Conservation (phyloP, 2,888 invertebrate species). For the Morpho achilles region DNA sequence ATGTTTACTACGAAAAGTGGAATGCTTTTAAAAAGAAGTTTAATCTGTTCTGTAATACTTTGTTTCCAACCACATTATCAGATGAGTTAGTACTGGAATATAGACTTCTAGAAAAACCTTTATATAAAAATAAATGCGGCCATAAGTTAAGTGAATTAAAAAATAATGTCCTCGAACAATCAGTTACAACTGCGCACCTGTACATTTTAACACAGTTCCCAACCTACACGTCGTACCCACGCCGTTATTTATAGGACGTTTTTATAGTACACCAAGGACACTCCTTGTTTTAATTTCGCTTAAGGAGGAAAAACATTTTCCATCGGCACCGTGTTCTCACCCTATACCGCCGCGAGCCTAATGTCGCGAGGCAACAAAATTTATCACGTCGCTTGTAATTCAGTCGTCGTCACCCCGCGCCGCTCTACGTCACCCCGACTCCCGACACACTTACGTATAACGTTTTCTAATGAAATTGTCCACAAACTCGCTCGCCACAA, state of each 20-base stretch:
- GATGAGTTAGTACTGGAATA: too few relatives aligned
- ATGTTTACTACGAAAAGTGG: too few relatives aligned
- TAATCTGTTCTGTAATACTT: too few relatives aligned
- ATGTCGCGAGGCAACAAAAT: slow-evolving; percentile 72
- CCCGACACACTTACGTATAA: slow-evolving; percentile 58
- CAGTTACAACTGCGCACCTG: neutral
- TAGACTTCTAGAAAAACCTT: too few relatives aligned
- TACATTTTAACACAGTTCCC: slow-evolving; percentile 4
- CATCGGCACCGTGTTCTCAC: slow-evolving; percentile 38
- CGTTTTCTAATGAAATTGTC: slow-evolving; percentile 79
- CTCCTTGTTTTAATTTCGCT: slow-evolving; percentile 71
- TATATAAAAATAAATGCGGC: too few relatives aligned
- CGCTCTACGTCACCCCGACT: slow-evolving; percentile 63
- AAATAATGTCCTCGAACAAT: slow-evolving; percentile 4
- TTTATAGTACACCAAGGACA: slow-evolving; percentile 67
- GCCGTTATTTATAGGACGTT: slow-evolving; percentile 40
- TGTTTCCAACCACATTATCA: too few relatives aligned
- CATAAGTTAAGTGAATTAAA: neutral
- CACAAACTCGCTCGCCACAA: slow-evolving; percentile 67
- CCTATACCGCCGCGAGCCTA: slow-evolving; percentile 63
- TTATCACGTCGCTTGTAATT: slow-evolving; percentile 75
- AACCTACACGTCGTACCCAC: slow-evolving; percentile 14
- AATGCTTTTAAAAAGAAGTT: too few relatives aligned
- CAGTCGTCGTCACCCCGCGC: slow-evolving; percentile 52
- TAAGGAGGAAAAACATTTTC: slow-evolving; percentile 61